Evolutionary conservation across 2,888 invertebrate species (phyloP), one percentile per base, ranked within the genome.

Genomic region (Eledona agricola): DNA sequence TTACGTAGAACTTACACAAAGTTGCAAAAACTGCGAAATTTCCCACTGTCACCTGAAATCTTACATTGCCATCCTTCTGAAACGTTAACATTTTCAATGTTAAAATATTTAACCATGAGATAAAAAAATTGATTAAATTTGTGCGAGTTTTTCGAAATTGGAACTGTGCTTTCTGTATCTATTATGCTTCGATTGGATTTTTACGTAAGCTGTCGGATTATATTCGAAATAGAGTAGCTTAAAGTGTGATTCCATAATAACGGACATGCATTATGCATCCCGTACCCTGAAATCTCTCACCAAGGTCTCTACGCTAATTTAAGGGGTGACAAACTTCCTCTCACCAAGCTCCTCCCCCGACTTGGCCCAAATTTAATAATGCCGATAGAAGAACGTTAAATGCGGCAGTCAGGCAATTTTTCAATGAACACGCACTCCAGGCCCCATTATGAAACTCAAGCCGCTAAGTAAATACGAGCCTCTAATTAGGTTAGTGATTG

Each of bases 321-420:
- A 43, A 29, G 20, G 28, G 32, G 51, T 51, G 51, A 51, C 43
- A 43, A 43, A 51, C 43, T 43, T 35, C 35, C 51, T 51, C 43
- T 51, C 43, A 12, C 16, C 43, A 20, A 32, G 23, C 40, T 43
- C 19, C 22, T 35, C 43, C 51, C 42, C 15, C 20, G 11, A 43
- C 17, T 29, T 23, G 11, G 13, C 16, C 31, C 38, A 38, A 49
- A 38, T 46, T 53, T 46, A 45, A 53, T 47, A 47, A 53, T 40
- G 9, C n/a, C 26, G 46, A 38, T 31, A 32, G 37, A 46, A 37
- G 32, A 20, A 37, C 9, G 47, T 42, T 26, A 32, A 40, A 29
- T n/a, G 37, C 7, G 29, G 13, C 1, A 2, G 12, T 12, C 25
- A 40, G 4, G 17, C 15, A 11, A 26, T 25, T n/a, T 28, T 16